These are phyloP conservation scores for Melanotaenia pygmaea DNA, from an alignment of 2,797 vertebrate genomes.

Conservation along the genomic window DNA sequence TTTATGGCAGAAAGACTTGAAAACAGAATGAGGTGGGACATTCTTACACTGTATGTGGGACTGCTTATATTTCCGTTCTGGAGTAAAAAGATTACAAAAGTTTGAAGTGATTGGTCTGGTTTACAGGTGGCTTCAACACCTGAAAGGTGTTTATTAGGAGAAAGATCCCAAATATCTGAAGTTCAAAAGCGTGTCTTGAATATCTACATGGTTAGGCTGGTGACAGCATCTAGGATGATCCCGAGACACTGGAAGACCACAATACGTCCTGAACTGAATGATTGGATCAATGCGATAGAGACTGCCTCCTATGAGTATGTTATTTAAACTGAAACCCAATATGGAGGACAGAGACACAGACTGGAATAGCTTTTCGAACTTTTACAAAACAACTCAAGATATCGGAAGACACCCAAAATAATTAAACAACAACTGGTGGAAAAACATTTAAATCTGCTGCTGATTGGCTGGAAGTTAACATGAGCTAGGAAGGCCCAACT, in stretches of 20 bases:
- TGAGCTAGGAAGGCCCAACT: too few relatives aligned
- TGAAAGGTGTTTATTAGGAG: not conserved
- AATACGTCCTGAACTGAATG: not conserved
- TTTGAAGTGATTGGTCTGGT: not conserved
- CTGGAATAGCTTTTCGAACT: too few relatives aligned
- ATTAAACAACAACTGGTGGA: too few relatives aligned
- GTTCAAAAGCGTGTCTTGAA: not conserved
- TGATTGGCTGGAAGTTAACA: too few relatives aligned
- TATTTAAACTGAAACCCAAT: not conserved
- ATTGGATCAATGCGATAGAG: not conserved
- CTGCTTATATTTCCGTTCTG: not conserved
- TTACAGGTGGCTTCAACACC: not conserved
- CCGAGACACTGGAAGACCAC: slow-evolving; percentile 2
- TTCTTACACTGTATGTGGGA: not conserved
- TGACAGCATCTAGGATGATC: not conserved
- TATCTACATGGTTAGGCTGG: not conserved
- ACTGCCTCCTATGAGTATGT: not conserved
- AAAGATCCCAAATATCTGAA: not conserved
- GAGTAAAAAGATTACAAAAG: not conserved
- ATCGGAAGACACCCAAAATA: too few relatives aligned
- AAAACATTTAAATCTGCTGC: too few relatives aligned
- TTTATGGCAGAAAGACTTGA: not conserved
- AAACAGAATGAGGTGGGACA: not conserved
- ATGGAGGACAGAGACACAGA: too few relatives aligned
- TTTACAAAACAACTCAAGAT: too few relatives aligned